These are phyloP conservation scores for Phragmatobia fuliginosa DNA, from an alignment of 2,888 invertebrate genomes.

Conservation along the genomic window DNA sequence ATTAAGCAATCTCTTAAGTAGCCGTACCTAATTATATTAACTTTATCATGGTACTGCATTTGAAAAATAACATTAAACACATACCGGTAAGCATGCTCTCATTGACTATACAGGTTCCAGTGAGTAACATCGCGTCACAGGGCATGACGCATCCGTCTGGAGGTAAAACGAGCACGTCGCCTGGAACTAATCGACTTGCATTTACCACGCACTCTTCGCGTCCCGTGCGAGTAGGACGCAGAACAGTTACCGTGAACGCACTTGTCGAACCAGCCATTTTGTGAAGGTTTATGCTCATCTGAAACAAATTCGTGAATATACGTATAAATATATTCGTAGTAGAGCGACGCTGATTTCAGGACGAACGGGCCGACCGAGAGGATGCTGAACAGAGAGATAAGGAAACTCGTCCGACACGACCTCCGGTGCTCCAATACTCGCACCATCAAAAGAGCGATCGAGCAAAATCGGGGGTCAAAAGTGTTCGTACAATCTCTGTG, in stretches of 20 bases:
- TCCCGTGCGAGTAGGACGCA: constrained; percentile 76
- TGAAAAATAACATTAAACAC: neutral
- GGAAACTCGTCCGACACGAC: too few species aligned
- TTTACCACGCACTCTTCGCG: constrained; percentile 83
- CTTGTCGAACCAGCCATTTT: constrained; percentile 89
- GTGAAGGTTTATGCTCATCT: constrained; percentile 90
- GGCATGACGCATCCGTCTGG: constrained; percentile 92
- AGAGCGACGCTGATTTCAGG: too few species aligned
- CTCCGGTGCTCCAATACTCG: too few species aligned
- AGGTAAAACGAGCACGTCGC: constrained; percentile 94
- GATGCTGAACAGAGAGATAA: too few species aligned
- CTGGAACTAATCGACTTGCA: constrained; percentile 91
- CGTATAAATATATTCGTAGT: too few species aligned
- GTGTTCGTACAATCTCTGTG: too few species aligned
- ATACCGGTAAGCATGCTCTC: constrained; percentile 97
- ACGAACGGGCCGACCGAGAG: too few species aligned
- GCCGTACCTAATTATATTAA: too few species aligned
- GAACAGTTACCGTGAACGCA: constrained; percentile 87
- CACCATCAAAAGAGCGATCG: too few species aligned
- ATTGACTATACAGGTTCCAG: constrained; percentile 96
- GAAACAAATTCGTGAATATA: constrained; percentile 19
- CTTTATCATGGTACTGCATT: neutral
- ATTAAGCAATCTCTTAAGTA: too few species aligned
- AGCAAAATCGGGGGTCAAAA: too few species aligned
- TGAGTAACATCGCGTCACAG: constrained; percentile 94